Conservation (phyloP, 2,113 vertebrate species). For the Gyps fulvus region DNA sequence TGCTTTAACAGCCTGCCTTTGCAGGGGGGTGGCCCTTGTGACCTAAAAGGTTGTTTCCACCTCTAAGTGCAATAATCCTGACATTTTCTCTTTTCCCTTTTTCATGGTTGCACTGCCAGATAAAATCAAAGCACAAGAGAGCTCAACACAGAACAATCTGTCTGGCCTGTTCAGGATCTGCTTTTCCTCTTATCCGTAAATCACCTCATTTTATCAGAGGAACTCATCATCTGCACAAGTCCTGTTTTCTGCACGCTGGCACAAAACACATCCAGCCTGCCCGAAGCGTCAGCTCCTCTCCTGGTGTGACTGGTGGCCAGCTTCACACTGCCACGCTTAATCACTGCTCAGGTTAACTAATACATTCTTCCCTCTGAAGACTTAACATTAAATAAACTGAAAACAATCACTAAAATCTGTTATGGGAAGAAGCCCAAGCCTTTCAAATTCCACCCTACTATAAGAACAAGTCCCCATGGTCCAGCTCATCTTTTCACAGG, state of each 20-base stretch:
- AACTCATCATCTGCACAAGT: neutral
- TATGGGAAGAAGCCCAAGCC: neutral
- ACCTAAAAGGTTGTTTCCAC: neutral
- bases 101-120: neutral
- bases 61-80: neutral
- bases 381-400: neutral
- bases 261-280: neutral
- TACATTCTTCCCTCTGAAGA: neutral
- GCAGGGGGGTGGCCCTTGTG: neutral
- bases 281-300: neutral
- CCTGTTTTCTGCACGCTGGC: neutral
- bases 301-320: neutral
- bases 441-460: neutral
- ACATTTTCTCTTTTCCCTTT: neutral
- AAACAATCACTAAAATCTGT: neutral
- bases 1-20: neutral
- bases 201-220: neutral
- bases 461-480: neutral
- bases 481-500: neutral
- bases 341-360: neutral
- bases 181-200: neutral
- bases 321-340: neutral
- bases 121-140: neutral
- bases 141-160: neutral
- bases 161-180: neutral